phyloP scores from a whole-genome alignment of 2,797 vertebrate genomes.

The Danio tinwini region DNA sequence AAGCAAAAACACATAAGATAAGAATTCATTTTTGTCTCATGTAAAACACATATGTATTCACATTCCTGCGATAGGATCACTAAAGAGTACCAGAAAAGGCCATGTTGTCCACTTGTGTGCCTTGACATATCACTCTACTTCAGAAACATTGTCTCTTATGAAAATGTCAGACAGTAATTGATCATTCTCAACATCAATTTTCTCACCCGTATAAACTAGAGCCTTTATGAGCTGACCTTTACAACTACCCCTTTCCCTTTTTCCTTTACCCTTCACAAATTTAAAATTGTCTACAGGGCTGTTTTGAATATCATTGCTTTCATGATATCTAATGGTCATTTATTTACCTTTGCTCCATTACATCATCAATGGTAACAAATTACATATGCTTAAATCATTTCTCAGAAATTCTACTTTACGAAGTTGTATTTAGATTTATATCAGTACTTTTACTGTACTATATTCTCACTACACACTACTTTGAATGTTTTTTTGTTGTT shows the following conservation, averaged over 20 bases:
- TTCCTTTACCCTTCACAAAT: conserved; percentile 3
- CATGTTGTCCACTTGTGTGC: not conserved
- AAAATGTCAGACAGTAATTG: conserved; percentile 82
- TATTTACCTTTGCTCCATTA: not conserved
- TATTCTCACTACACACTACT: no score
- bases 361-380: not conserved
- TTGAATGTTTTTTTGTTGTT: no score
- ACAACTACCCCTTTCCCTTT: conserved; percentile 60
- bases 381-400: no score
- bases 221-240: conserved; percentile 78
- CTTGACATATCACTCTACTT: not conserved
- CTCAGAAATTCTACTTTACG: no score
- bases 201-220: conserved; percentile 76
- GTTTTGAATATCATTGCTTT: not conserved
- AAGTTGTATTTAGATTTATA: no score
- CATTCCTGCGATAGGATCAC: not conserved
- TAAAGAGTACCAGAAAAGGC: not conserved
- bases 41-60: not conserved
- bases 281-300: not conserved
- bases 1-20: not conserved
- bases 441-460: no score
- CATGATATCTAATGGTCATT: not conserved
- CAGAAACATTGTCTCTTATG: conserved; percentile 73
- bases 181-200: conserved; percentile 76
- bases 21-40: no score